Evolutionary conservation across 2,113 vertebrate species (phyloP).

Genomic region (Serinus canaria): DNA sequence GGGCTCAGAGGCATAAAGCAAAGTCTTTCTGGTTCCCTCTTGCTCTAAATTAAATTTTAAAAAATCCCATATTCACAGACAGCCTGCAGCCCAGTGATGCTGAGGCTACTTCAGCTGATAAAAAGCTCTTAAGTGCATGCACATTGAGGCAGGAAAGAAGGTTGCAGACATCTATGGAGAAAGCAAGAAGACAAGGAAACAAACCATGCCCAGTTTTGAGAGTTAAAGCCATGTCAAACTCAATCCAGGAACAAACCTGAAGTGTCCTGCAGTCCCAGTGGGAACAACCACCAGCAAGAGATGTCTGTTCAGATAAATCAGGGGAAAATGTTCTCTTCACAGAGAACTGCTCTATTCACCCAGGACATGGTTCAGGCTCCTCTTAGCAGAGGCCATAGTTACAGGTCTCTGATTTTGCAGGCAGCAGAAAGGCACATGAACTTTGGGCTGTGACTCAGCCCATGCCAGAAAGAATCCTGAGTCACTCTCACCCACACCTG

Average conservation of each 20-base stretch:
- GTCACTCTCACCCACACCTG: slow-evolving; percentile 21
- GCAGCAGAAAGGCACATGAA: background rate
- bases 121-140: background rate
- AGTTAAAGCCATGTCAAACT: background rate
- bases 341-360: background rate
- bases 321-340: background rate
- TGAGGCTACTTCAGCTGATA: background rate
- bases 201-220: background rate
- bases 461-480: background rate
- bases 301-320: background rate
- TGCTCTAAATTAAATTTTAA: background rate
- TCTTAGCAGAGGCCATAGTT: background rate
- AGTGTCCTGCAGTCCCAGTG: background rate
- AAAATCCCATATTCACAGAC: background rate
- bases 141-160: background rate
- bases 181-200: background rate
- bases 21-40: background rate
- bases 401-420: background rate
- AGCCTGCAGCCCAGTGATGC: background rate
- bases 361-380: background rate
- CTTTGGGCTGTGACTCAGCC: background rate
- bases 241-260: background rate
- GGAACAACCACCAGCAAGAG: background rate
- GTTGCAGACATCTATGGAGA: background rate
- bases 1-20: background rate